Conservation (phyloP, 64 coral and sea anemone species). For the Porites lutea region DNA sequence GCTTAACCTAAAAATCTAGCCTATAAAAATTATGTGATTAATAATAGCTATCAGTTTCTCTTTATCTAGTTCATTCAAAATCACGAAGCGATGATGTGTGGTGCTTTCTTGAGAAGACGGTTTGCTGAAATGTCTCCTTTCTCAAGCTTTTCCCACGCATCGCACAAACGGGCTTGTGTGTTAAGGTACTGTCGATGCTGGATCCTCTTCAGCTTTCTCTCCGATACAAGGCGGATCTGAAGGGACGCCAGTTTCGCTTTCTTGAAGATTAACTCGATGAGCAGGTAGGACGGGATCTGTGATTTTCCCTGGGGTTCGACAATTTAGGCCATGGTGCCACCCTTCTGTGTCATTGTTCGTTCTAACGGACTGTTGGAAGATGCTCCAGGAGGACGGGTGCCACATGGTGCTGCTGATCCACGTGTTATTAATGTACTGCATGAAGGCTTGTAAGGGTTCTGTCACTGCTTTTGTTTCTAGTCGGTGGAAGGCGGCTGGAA, state of each 20-base stretch:
- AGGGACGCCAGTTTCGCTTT: background rate
- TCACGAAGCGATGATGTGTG: too few species aligned
- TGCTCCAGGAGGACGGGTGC: background rate
- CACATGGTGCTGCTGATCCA: background rate
- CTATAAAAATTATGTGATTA: too few species aligned
- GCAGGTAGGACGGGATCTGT: background rate
- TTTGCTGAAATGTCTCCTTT: too few species aligned
- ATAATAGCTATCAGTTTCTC: too few species aligned
- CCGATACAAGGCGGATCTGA: conserved; percentile 1
- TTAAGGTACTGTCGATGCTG: background rate
- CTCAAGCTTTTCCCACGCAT: too few species aligned
- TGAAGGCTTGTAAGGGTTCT: conserved; percentile 1
- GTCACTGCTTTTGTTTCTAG: background rate
- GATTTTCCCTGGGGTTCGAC: background rate
- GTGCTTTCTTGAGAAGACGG: too few species aligned
- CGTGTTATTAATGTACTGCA: conserved; percentile 21
- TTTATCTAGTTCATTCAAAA: too few species aligned
- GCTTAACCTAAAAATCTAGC: too few species aligned
- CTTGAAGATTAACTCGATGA: background rate
- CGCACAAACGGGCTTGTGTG: background rate
- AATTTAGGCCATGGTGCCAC: conserved; percentile 1
- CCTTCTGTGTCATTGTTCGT: conserved; percentile 11
- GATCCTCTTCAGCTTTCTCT: conserved; percentile 6
- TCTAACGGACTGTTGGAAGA: background rate
- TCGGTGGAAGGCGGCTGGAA: background rate